Evolutionary conservation across 2,797 vertebrate species (phyloP).

Genomic region (Sebastes oblongus): DNA sequence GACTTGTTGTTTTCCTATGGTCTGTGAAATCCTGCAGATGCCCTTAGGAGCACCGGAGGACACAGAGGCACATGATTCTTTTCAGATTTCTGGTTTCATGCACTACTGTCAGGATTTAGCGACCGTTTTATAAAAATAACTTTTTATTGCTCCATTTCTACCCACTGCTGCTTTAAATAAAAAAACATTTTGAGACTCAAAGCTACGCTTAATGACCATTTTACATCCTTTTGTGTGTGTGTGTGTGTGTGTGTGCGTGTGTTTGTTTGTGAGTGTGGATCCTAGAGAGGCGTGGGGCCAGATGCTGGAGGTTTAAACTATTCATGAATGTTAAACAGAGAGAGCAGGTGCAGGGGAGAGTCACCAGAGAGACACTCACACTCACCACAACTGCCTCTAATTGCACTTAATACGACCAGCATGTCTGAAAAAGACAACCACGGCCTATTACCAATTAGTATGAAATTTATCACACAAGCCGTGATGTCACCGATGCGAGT

Average conservation of each 20-base stretch:
- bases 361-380: constrained; percentile 52
- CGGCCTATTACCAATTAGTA: constrained; percentile 18
- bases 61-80: no score
- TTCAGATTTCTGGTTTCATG: no score
- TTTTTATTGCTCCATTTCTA: no score
- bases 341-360: constrained; percentile 72
- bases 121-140: no score
- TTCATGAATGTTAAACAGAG: constrained; percentile 78
- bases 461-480: constrained; percentile 17
- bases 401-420: constrained; percentile 51
- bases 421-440: constrained; percentile 34
- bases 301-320: constrained; percentile 69
- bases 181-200: not conserved
- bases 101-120: no score
- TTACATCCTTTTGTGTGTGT: not conserved
- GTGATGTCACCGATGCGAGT: constrained; percentile 1
- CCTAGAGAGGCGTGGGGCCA: constrained; percentile 28
- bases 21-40: no score
- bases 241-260: not conserved
- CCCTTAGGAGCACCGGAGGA: no score
- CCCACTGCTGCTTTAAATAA: no score
- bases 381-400: constrained; percentile 56
- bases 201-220: not conserved
- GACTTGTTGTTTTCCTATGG: no score
- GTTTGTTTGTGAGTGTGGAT: constrained; percentile 12